These are phyloP conservation scores for Hetaerina titia DNA, from an alignment of 2,888 invertebrate species.

Conservation along the genomic window DNA sequence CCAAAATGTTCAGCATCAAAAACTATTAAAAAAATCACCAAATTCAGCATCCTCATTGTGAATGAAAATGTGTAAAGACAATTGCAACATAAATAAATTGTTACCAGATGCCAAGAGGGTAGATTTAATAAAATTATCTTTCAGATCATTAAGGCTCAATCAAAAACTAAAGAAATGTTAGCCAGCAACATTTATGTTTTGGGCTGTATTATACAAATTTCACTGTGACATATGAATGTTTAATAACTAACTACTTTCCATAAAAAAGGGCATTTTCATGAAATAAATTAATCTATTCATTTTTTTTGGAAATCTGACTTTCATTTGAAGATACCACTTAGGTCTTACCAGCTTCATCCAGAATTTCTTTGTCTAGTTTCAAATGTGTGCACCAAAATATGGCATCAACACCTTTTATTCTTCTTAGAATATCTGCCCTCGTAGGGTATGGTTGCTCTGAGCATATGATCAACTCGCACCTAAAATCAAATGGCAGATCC, in stretches of 20 bases:
- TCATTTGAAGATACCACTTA: neutral
- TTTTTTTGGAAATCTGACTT: no score
- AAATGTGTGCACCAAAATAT: constrained; percentile 91
- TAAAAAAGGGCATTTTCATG: neutral
- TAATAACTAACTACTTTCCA: neutral
- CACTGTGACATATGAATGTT: neutral
- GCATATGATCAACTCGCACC: constrained; percentile 83
- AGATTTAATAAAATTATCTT: no score
- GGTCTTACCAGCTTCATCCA: constrained; percentile 83
- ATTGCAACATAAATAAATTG: neutral
- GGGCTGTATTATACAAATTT: neutral
- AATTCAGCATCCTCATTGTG: no score
- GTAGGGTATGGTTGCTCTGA: constrained; percentile 81
- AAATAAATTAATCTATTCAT: neutral
- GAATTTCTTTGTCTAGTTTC: constrained; percentile 87
- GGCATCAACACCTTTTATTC: constrained; percentile 86
- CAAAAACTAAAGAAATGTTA: neutral
- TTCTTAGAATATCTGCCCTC: constrained; percentile 83
- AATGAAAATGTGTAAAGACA: no score
- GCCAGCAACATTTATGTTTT: neutral
- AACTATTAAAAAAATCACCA: no score
- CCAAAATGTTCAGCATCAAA: no score
- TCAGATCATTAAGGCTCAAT: no score
- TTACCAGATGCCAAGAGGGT: neutral
- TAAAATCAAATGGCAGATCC: constrained; percentile 72